Base-by-base conservation (phyloP, 1,140 invertebrate species). In the Argopecten irradians region DNA sequence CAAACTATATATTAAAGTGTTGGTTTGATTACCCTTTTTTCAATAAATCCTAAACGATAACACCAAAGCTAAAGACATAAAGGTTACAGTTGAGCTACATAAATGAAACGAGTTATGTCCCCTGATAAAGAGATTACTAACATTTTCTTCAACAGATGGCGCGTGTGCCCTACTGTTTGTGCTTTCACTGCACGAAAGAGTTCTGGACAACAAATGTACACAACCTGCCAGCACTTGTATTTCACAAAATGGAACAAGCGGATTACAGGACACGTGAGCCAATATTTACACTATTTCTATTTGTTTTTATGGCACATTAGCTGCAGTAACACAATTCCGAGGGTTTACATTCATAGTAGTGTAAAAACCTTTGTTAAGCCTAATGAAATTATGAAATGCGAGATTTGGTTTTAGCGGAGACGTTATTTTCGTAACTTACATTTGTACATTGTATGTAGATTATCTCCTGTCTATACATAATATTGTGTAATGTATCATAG, bases 181-280 rank as follows among this genome's bases (percentile, higher is more conserved):
- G n/a, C 55, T 71, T n/a, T 71, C 55, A n/a, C 55, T 71, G 55
- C 16, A 71, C 55, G 22, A 71, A 71, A 71, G 55, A 71, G 55
- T 71, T 71, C 55, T 71, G 22, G 55, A 71, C 55, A 71, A 71
- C 55, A 71, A 39, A 71, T n/a, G 55, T 71, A 71, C 55, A 71
- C 55, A 71, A 71, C 55, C 55, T 71, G 55, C 55, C 55, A 71
- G 55, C 55, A 71, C 55, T 71, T 71, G 55, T 71, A 71, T n/a
- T 71, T 11, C 0, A 71, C 55, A 71, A 71, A 71, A 71, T 71
- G 55, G 55, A 71, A 71, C 55, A 71, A 71, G 55, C 7, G 55
- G 55, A 71, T 71, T 71, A 71, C 55, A n/a, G 55, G 55, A 71
- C 55, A 71, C 55, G 55, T 71, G 55, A 71, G 55, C 1, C 22